phyloP scores from a whole-genome alignment of 2,113 vertebrate species.

The Oncorhynchus masou region DNA sequence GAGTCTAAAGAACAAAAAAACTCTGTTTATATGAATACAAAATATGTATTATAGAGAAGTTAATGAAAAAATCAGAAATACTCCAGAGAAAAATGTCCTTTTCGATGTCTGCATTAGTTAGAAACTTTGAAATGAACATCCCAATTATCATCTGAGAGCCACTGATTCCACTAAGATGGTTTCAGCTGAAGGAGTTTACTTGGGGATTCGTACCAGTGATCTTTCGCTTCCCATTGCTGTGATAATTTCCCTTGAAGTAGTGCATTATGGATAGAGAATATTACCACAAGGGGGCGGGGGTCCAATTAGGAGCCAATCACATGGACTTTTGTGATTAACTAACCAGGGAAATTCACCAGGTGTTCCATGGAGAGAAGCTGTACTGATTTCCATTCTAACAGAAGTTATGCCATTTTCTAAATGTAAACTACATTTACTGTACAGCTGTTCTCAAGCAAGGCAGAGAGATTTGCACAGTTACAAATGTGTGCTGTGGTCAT shows the following conservation, averaged over 20 bases:
- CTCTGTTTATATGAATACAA: background rate
- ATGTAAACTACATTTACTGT: background rate
- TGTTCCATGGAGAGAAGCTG: background rate
- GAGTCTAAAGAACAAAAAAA: background rate
- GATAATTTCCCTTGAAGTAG: background rate
- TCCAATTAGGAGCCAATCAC: background rate
- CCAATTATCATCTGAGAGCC: background rate
- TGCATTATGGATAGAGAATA: background rate
- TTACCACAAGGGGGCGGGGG: background rate
- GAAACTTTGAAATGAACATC: background rate
- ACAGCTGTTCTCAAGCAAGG: background rate
- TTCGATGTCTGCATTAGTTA: background rate
- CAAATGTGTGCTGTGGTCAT: background rate
- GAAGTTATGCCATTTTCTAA: no score
- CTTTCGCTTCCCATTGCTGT: background rate
- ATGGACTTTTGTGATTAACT: background rate
- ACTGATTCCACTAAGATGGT: background rate
- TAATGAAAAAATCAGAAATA: background rate
- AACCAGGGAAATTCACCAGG: background rate
- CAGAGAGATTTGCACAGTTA: background rate
- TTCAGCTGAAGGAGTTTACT: background rate
- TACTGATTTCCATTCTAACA: no score
- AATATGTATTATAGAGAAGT: background rate
- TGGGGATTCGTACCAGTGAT: background rate
- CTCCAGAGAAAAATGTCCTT: background rate